Evolutionary conservation across 2,888 invertebrate species (phyloP), one percentile per base, ranked within the genome.

Genomic region (Balanococcus diminutus): DNA sequence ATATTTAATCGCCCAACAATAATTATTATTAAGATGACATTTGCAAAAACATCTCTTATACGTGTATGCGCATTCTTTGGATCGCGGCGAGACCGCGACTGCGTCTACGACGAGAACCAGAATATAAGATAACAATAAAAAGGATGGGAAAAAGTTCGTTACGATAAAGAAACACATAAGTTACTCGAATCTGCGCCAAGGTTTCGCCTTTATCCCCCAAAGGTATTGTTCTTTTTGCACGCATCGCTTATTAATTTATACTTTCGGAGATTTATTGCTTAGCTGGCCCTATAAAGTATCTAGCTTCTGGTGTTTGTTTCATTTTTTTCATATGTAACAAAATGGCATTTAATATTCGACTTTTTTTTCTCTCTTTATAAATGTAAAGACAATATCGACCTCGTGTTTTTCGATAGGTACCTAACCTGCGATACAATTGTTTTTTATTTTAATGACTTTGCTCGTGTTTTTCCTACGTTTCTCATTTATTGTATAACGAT

Each of bases 71-170:
- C 51, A 51, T 51, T 51, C 51, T 51, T 51, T 51, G 19, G 2
- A 51, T 19, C 3, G 8, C 19, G n/a, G 51, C 19, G 51, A 51
- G 51, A 19, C 51, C 51, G n/a, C n/a, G 19, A 51, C 42, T 8
- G 36, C 4, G 3, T 4, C 8, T 4, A 36, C 36, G 5, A 42
- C 5, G 9, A 42, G 42, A 42, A 42, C 42, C 2, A 42, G 42
- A 42, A 42, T 42, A 42, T 42, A 11, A n/a, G 51, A n/a, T 19
- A 51, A 51, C 51, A 51, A 51, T 51, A 51, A 67, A 46, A 67
- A 67, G 61, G 61, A 67, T 67, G 61, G 61, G 61, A 67, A 67
- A 67, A 67, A 67, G 61, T 67, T 67, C 61, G 61, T 67, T 67
- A 67, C 61, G 28, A 67, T 25, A 67, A 67, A 51, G 51, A 51